Conservation (phyloP, 2,797 vertebrate genomes). For the Mus minutoides region DNA sequence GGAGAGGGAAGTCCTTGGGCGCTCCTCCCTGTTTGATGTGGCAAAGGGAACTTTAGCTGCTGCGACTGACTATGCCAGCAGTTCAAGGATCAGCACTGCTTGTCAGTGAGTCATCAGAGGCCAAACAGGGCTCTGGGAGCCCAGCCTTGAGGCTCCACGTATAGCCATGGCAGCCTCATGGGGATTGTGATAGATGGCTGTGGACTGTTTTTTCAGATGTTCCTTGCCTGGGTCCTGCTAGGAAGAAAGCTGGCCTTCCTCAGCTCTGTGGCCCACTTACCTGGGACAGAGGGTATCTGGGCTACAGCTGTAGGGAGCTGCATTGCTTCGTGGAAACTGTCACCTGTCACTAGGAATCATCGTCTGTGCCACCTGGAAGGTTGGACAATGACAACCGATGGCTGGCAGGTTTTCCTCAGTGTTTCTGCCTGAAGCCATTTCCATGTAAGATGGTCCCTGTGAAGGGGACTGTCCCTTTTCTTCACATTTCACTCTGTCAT, state of each 20-base stretch:
- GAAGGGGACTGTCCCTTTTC: not conserved
- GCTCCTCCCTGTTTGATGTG: slow-evolving; percentile 12
- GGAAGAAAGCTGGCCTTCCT: too few species aligned
- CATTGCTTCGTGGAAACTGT: not conserved
- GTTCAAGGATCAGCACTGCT: slow-evolving; percentile 14
- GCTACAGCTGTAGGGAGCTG: not conserved
- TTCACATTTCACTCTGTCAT: not conserved
- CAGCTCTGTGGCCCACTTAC: not conserved
- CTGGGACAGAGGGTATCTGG: not conserved
- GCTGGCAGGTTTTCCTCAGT: not conserved
- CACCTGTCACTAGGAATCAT: not conserved
- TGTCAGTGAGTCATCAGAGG: not conserved
- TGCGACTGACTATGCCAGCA: not conserved
- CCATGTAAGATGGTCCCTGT: not conserved
- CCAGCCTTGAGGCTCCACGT: not conserved
- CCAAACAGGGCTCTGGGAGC: not conserved
- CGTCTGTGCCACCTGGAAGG: not conserved
- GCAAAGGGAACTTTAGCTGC: not conserved
- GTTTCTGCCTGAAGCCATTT: not conserved
- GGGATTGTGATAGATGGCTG: fast-evolving
- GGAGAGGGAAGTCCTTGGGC: slow-evolving; percentile 38
- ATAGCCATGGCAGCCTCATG: not conserved
- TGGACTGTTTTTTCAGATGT: not conserved
- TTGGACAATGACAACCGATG: not conserved
- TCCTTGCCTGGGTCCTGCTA: not conserved